Evolutionary conservation across 2,113 vertebrate genomes (phyloP).

Genomic region (Lates calcarifer): DNA sequence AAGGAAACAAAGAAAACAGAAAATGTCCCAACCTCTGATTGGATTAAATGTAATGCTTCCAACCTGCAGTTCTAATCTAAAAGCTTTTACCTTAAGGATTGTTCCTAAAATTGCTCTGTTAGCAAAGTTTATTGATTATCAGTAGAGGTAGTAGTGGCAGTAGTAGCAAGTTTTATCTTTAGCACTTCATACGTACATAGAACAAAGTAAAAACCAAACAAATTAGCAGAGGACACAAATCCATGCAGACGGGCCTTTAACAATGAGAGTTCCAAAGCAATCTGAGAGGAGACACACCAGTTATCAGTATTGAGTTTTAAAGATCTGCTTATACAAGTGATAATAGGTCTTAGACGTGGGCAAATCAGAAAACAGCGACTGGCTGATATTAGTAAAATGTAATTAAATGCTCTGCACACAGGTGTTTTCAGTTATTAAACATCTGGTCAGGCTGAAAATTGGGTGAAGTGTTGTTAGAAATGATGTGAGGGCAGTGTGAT

Average conservation of each 20-base stretch:
- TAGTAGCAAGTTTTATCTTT: background rate
- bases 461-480: background rate
- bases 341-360: too few species aligned
- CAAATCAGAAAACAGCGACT: background rate
- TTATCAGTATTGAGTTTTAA: background rate
- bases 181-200: background rate
- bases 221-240: background rate
- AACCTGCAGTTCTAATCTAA: too few species aligned
- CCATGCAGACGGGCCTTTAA: background rate
- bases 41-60: too few species aligned
- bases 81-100: too few species aligned
- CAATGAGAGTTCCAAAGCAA: background rate
- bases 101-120: too few species aligned
- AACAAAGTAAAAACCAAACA: background rate
- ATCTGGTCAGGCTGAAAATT: slow-evolving; percentile 1
- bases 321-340: background rate
- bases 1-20: background rate
- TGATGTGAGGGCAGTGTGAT: background rate
- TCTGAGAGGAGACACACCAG: background rate
- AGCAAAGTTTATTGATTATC: too few species aligned
- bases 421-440: slow-evolving; percentile 31
- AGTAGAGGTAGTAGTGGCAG: too few species aligned
- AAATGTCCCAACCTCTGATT: background rate
- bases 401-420: background rate
- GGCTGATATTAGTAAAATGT: background rate